These are phyloP conservation scores for Semicossyphus pulcher DNA, from an alignment of 2,113 vertebrate genomes.

Conservation along the genomic window DNA sequence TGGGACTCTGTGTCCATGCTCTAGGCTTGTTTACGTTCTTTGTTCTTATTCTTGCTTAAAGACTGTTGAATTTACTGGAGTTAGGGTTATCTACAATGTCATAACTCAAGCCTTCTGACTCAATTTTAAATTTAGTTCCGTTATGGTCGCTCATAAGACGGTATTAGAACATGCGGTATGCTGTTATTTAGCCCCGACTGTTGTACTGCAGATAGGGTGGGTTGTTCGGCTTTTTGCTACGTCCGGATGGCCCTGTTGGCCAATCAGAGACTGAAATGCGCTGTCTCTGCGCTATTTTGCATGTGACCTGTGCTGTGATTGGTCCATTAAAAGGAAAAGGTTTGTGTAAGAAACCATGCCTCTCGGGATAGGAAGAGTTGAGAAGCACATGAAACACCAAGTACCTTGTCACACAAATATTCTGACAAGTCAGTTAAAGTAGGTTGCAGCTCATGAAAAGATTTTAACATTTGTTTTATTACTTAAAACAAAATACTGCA, in stretches of 20 bases:
- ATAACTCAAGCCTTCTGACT: background rate
- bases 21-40: constrained; percentile 78
- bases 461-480: background rate
- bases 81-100: background rate
- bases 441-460: background rate
- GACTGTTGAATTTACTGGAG: background rate
- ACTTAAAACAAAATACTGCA: too few species aligned
- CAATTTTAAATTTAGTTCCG: background rate
- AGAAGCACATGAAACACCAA: constrained; percentile 33
- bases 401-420: constrained; percentile 1
- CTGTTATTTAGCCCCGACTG: constrained; percentile 70
- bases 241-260: constrained; percentile 51
- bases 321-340: constrained; percentile 43
- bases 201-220: constrained; percentile 83
- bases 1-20: constrained; percentile 52
- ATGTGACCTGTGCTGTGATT: constrained; percentile 78
- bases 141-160: background rate
- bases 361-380: background rate
- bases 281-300: constrained; percentile 70
- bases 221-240: constrained; percentile 52
- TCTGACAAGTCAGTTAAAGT: background rate
- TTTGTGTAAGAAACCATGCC: constrained; percentile 74
- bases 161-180: constrained; percentile 40
- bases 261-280: constrained; percentile 68
- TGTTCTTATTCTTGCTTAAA: constrained; percentile 63